A percentile compares a stretch with the other conserved stretches of the same genome.
Evolutionary conservation across 2,797 vertebrate genomes (phyloP).

Genomic region (Coluber constrictor): DNA sequence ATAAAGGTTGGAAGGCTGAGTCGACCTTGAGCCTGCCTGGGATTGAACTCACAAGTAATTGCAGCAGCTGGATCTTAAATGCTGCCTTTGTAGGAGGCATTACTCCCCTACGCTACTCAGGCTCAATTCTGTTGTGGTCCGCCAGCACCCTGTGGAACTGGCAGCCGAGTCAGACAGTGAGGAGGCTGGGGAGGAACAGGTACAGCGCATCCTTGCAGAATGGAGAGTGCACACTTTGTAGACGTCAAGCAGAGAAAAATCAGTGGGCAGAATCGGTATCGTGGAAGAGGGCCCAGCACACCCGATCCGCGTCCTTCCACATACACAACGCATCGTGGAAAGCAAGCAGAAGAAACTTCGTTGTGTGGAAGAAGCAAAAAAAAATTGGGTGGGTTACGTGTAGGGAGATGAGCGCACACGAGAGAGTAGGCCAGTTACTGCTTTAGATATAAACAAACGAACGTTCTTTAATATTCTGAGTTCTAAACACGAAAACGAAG

Average conservation of each 20-base stretch:
- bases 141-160: too few relatives aligned
- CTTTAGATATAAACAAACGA: not conserved
- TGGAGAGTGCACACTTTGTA: too few relatives aligned
- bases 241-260: not conserved
- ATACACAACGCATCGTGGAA: not conserved
- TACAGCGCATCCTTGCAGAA: too few relatives aligned
- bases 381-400: not conserved
- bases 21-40: too few relatives aligned
- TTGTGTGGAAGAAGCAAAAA: not conserved
- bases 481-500: rapidly evolving
- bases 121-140: too few relatives aligned
- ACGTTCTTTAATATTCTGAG: not conserved
- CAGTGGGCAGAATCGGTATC: not conserved
- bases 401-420: not conserved
- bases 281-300: not conserved
- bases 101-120: too few relatives aligned
- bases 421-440: not conserved
- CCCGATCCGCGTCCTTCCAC: not conserved
- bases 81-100: too few relatives aligned
- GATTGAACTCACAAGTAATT: too few relatives aligned
- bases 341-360: not conserved
- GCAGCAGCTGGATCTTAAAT: too few relatives aligned
- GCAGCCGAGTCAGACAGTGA: too few relatives aligned
- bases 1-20: too few relatives aligned
- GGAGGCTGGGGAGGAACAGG: too few relatives aligned